Conservation (phyloP, 2,797 vertebrate species). For the Ataeniobius toweri region DNA sequence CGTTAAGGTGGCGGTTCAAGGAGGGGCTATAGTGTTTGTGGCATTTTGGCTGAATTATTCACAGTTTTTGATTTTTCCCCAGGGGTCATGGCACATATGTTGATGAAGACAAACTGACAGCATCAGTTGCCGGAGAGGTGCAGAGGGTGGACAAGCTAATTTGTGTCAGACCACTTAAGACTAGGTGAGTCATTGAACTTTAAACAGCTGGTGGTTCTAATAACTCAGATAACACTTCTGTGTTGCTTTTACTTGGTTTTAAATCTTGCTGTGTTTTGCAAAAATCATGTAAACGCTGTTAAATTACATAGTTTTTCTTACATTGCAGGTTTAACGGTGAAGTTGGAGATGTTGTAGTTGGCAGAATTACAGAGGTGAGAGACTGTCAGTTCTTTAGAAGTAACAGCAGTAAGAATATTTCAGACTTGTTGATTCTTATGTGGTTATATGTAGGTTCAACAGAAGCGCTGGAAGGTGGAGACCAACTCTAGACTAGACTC, state of each 20-base stretch:
- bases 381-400: background rate
- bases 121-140: constrained; percentile 96
- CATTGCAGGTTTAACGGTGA: constrained; percentile 91
- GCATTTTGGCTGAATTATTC: background rate
- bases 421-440: background rate
- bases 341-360: constrained; percentile 97
- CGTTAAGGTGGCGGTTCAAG: too few relatives aligned
- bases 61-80: constrained; percentile 8
- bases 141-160: constrained; percentile 96
- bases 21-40: too few relatives aligned
- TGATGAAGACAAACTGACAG: constrained; percentile 92
- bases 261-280: background rate
- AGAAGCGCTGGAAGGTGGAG: constrained; percentile 98
- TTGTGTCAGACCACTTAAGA: constrained; percentile 93
- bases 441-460: constrained; percentile 86
- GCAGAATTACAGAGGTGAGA: constrained; percentile 94
- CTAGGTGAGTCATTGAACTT: constrained; percentile 74
- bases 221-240: background rate
- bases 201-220: background rate
- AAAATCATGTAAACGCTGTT: background rate
- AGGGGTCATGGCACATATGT: constrained; percentile 97
- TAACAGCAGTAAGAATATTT: background rate
- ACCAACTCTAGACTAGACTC: constrained; percentile 95
- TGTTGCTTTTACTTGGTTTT: background rate
- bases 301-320: background rate